Evolutionary conservation across 2,113 vertebrate genomes (phyloP).

Genomic region (Psilopogon haemacephalus): DNA sequence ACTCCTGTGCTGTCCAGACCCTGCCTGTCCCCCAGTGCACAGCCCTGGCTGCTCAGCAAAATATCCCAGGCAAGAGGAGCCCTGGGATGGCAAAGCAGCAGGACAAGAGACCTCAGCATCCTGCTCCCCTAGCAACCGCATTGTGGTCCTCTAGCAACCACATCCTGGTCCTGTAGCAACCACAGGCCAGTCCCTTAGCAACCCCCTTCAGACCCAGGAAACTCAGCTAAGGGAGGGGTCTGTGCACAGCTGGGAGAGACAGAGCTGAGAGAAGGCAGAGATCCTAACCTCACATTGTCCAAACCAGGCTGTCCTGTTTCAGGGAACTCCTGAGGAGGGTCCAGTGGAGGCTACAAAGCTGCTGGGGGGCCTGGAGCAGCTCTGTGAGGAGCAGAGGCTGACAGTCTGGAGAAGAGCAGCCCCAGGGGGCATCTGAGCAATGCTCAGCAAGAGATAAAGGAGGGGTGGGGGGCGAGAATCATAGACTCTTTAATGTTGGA

Average conservation of each 20-base stretch:
- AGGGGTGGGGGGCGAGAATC: too few relatives aligned
- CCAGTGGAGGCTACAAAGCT: too few relatives aligned
- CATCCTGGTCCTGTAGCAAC: constrained; percentile 3
- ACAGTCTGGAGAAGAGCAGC: too few relatives aligned
- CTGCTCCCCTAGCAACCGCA: background rate
- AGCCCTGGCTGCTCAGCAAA: background rate
- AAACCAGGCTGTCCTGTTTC: background rate
- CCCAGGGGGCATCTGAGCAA: too few relatives aligned
- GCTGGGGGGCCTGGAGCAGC: too few relatives aligned
- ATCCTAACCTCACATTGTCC: background rate
- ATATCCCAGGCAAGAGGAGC: background rate
- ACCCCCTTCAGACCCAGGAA: background rate
- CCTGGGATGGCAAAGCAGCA: background rate
- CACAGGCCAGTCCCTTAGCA: background rate
- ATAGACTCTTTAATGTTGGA: too few relatives aligned
- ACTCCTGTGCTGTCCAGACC: background rate
- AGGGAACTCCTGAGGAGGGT: too few relatives aligned
- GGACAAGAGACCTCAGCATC: background rate
- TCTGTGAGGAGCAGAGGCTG: too few relatives aligned
- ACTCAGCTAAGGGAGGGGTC: background rate
- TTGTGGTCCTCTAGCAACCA: background rate
- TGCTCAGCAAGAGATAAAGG: too few relatives aligned
- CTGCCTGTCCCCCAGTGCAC: accelerated
- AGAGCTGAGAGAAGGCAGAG: background rate
- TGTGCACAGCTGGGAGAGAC: too few relatives aligned